phyloP scores from a whole-genome alignment of 1,140 invertebrate genomes.

The Pseudomyrmex gracilis region DNA sequence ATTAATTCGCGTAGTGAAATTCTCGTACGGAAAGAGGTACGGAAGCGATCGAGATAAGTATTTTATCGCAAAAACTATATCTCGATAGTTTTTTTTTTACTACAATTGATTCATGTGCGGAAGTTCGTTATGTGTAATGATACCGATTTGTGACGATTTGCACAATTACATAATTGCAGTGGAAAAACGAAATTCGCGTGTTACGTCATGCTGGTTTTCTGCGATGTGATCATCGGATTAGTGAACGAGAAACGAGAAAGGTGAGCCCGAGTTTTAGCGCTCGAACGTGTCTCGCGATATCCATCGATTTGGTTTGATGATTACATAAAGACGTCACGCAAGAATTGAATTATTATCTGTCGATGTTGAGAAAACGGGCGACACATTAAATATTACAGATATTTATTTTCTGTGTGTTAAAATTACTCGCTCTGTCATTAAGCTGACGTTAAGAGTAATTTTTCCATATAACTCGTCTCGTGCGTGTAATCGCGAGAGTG shows the following conservation, averaged over 20 bases:
- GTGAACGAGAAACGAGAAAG: slow-evolving; percentile 71
- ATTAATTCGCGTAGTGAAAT: not conserved
- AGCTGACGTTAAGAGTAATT: not conserved
- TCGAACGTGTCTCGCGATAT: not conserved
- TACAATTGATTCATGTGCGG: not conserved
- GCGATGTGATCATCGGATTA: slow-evolving; percentile 73
- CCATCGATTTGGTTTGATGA: not conserved
- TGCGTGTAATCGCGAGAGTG: not conserved
- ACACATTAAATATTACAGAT: too few relatives aligned
- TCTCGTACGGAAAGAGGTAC: not conserved
- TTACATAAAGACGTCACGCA: too few relatives aligned
- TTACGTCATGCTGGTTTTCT: slow-evolving; percentile 74
- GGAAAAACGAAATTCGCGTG: not conserved
- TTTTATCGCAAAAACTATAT: not conserved
- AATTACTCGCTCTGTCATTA: too few relatives aligned
- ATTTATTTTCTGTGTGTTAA: too few relatives aligned
- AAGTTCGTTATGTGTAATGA: too few relatives aligned
- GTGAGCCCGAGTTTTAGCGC: slow-evolving; percentile 54
- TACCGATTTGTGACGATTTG: not conserved
- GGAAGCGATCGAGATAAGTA: not conserved
- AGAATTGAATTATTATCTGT: too few relatives aligned
- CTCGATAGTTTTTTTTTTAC: not conserved
- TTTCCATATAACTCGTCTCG: not conserved
- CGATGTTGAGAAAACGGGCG: too few relatives aligned
- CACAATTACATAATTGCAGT: not conserved